Conservation (phyloP, 2,888 invertebrate species). For the Drosophila merina region DNA sequence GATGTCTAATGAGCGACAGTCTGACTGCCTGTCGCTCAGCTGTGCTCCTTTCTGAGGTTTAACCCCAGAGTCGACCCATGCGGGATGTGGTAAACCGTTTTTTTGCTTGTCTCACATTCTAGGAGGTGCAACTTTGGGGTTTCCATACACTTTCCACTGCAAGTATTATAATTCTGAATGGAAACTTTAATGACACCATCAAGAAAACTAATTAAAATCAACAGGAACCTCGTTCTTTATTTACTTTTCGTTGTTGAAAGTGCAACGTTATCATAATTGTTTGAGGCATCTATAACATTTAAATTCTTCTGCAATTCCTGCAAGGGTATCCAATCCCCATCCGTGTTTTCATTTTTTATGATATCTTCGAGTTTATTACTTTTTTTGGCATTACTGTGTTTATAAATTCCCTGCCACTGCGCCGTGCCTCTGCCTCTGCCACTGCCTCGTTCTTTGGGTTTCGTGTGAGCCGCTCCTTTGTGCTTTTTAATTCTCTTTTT, state of each 20-base stretch:
- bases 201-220: not conserved
- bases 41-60: conserved; percentile 35
- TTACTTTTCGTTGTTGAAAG: too few species aligned
- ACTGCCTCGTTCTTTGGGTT: not conserved
- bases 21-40: conserved; percentile 53
- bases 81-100: conserved; percentile 38
- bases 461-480: conserved; percentile 36
- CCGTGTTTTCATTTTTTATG: conserved; percentile 37
- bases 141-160: conserved; percentile 1
- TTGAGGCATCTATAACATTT: not conserved
- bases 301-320: not conserved
- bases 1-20: conserved; percentile 60
- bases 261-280: not conserved
- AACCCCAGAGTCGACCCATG: conserved; percentile 8
- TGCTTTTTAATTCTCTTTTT: conserved; percentile 31
- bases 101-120: conserved; percentile 16
- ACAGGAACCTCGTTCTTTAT: too few species aligned
- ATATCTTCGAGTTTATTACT: conserved; percentile 40
- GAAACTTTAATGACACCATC: not conserved
- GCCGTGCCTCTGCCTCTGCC: too few species aligned
- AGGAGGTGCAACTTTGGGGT: conserved; percentile 10
- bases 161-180: not conserved
- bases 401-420: conserved; percentile 32
- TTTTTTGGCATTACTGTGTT: conserved; percentile 28
- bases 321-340: conserved; percentile 25